phyloP scores from a whole-genome alignment of 2,888 invertebrate genomes.

The Drosophila borborema region DNA sequence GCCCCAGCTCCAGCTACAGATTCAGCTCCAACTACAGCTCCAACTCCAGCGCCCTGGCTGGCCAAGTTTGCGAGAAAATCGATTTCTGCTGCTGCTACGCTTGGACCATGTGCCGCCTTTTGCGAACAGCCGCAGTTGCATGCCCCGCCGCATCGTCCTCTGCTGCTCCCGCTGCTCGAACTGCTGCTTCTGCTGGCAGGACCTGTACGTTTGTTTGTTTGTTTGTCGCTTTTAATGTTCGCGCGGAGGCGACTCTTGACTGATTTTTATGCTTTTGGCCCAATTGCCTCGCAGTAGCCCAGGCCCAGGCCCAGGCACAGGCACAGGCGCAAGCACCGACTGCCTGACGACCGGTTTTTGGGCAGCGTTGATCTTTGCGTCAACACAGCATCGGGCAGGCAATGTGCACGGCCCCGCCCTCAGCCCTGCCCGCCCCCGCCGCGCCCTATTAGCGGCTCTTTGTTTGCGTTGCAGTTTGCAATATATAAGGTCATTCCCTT shows the following conservation, averaged over 20 bases:
- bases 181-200: conserved; percentile 32
- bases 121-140: conserved; percentile 9
- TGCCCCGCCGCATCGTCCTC: neutral
- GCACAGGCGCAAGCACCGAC: neutral
- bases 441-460: conserved; percentile 71
- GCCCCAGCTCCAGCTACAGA: neutral
- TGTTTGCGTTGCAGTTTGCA: conserved; percentile 72
- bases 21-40: neutral
- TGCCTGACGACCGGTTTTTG: conserved; percentile 40
- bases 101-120: conserved; percentile 33
- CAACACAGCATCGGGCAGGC: conserved; percentile 39
- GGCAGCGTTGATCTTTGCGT: conserved; percentile 50
- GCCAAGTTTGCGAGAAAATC: conserved; percentile 77
- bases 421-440: conserved; percentile 19
- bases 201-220: conserved; percentile 70
- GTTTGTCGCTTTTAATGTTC: conserved; percentile 80
- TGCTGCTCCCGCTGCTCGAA: neutral
- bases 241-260: conserved; percentile 73
- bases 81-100: conserved; percentile 70
- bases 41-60: conserved; percentile 33
- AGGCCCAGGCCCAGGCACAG: conserved; percentile 4
- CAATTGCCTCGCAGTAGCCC: conserved; percentile 77
- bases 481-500: conserved; percentile 63
- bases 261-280: conserved; percentile 81
- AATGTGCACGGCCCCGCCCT: conserved; percentile 8